phyloP scores from a whole-genome alignment of 2,113 vertebrate genomes.

The Lampris incognitus region DNA sequence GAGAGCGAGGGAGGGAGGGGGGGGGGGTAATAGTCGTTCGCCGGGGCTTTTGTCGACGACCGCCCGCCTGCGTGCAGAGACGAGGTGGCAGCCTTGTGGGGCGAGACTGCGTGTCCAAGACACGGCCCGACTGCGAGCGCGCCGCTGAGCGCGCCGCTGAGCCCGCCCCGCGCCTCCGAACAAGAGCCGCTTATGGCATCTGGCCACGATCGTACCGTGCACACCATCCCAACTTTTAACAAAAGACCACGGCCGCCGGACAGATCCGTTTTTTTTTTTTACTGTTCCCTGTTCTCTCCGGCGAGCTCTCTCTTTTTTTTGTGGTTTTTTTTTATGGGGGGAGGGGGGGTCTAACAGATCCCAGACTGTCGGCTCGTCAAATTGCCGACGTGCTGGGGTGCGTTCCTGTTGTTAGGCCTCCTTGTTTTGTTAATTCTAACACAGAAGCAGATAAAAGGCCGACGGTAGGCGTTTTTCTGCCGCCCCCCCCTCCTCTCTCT shows the following conservation, averaged over 20 bases:
- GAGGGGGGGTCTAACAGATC: no score
- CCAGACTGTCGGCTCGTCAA: neutral
- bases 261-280: no score
- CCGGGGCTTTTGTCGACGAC: slow-evolving; percentile 43
- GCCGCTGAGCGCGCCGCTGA: slow-evolving; percentile 65
- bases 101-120: slow-evolving; percentile 72
- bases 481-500: slow-evolving; percentile 30
- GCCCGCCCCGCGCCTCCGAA: slow-evolving; percentile 72
- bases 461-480: slow-evolving; percentile 59
- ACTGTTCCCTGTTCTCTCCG: no score
- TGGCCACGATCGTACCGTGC: slow-evolving; percentile 41
- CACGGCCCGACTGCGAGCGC: slow-evolving; percentile 54
- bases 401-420: slow-evolving; percentile 49
- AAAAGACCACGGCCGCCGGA: neutral
- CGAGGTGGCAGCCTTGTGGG: slow-evolving; percentile 21
- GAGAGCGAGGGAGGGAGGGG: no score
- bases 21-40: slow-evolving; percentile 1
- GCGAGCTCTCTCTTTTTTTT: no score
- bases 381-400: slow-evolving; percentile 34
- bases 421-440: slow-evolving; percentile 39
- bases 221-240: slow-evolving; percentile 69
- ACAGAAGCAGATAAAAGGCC: slow-evolving; percentile 42
- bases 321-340: no score
- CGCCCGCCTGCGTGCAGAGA: slow-evolving; percentile 32
- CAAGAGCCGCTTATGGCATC: slow-evolving; percentile 60